A percentile compares a stretch with the other conserved stretches of the same genome.
These are phyloP conservation scores for Bombus waltoni DNA, from an alignment of 1,140 invertebrate genomes.

Conservation along the genomic window DNA sequence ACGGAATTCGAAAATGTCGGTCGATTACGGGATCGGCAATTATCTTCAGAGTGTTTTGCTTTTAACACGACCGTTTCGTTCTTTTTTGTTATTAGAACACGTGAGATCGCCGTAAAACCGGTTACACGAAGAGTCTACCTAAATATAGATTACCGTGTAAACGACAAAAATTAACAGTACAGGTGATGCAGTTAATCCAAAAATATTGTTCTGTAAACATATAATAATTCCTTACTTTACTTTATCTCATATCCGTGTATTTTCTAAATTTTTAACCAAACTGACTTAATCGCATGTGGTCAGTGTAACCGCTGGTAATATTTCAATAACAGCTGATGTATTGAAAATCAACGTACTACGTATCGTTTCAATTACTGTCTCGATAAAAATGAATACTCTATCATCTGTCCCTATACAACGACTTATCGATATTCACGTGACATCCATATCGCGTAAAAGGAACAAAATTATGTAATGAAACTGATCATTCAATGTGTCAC, in stretches of 20 bases:
- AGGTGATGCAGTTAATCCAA: not conserved
- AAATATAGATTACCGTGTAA: not conserved
- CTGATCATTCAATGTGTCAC: not conserved
- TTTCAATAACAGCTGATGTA: not conserved
- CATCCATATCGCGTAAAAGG: not conserved
- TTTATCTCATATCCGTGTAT: no score
- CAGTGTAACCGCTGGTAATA: not conserved
- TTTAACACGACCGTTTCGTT: not conserved
- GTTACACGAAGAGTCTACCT: not conserved
- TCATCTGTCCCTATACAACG: not conserved
- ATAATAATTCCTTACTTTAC: no score
- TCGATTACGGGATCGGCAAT: not conserved
- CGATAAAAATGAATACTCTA: not conserved
- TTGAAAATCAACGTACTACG: not conserved
- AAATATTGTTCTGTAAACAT: not conserved
- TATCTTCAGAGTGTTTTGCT: conserved; percentile 1
- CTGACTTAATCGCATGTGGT: no score
- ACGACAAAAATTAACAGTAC: not conserved
- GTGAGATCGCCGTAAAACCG: not conserved
- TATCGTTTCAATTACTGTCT: not conserved
- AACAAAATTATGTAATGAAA: not conserved
- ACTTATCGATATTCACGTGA: not conserved
- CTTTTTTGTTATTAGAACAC: not conserved
- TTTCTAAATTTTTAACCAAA: no score
- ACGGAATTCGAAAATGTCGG: not conserved